These are phyloP conservation scores for Phyllopteryx taeniolatus DNA, from an alignment of 2,113 vertebrate species.

Conservation along the genomic window DNA sequence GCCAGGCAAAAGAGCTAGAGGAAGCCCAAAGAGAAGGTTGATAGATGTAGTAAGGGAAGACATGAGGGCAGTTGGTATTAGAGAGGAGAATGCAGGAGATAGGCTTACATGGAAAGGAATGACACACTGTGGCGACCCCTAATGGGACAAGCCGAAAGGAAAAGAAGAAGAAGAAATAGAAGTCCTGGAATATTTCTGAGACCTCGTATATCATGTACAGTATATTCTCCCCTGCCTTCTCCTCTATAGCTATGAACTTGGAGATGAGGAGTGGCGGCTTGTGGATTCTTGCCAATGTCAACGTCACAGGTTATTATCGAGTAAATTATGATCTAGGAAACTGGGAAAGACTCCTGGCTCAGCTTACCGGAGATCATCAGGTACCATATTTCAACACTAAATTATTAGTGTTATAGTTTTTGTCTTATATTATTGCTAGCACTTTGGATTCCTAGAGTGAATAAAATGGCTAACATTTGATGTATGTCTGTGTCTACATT, in stretches of 20 bases:
- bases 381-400: slow-evolving; percentile 55
- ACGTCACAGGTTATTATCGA: slow-evolving; percentile 83
- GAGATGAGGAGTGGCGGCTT: slow-evolving; percentile 5
- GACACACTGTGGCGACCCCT: no score
- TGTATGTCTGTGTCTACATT: background rate
- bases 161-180: no score
- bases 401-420: background rate
- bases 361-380: slow-evolving; percentile 42
- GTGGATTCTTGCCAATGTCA: slow-evolving; percentile 86
- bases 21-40: no score
- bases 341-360: slow-evolving; percentile 75
- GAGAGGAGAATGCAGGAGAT: no score
- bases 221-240: background rate
- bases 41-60: no score
- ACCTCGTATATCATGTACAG: background rate
- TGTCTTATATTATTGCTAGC: background rate
- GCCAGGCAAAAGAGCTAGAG: no score
- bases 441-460: background rate
- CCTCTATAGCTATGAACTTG: background rate
- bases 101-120: no score
- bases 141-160: no score
- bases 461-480: background rate
- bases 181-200: background rate
- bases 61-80: no score
- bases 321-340: slow-evolving; percentile 87